Evolutionary conservation across 2,888 invertebrate genomes (phyloP).

Genomic region (Pteria penguin): DNA sequence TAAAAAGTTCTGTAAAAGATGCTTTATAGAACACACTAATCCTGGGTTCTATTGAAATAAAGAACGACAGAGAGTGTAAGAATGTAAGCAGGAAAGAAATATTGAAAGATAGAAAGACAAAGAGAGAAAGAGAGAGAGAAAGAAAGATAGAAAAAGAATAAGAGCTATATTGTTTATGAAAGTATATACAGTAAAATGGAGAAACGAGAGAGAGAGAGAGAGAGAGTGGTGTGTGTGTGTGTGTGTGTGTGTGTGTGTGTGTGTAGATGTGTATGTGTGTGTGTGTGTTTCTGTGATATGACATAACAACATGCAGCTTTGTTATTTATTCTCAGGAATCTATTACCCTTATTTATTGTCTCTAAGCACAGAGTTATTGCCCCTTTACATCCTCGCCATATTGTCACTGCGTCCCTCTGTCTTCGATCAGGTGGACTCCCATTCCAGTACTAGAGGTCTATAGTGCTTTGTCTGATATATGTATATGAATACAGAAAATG

Average conservation of each 20-base stretch:
- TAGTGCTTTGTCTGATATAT: too few species aligned
- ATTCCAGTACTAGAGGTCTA: too few species aligned
- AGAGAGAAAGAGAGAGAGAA: neutral
- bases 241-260: neutral
- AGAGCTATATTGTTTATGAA: neutral
- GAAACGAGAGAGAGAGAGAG: neutral
- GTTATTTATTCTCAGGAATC: neutral
- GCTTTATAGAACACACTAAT: conserved; percentile 96
- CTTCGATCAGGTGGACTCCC: too few species aligned
- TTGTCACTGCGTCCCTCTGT: too few species aligned
- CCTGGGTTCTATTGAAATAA: conserved; percentile 87
- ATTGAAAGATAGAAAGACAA: neutral
- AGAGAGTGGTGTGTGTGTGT: neutral
- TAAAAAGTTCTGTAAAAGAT: conserved; percentile 94
- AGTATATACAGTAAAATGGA: neutral
- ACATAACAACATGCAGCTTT: neutral
- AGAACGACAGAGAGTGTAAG: neutral
- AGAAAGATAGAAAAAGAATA: neutral
- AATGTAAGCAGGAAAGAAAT: neutral
- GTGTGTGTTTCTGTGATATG: neutral
- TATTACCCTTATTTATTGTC: too few species aligned
- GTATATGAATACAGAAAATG: too few species aligned
- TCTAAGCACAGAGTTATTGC: too few species aligned
- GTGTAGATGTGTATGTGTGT: neutral
- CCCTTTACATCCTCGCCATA: too few species aligned